Evolutionary conservation across 1,140 invertebrate genomes (phyloP).

Genomic region (Caerostris extrusa): DNA sequence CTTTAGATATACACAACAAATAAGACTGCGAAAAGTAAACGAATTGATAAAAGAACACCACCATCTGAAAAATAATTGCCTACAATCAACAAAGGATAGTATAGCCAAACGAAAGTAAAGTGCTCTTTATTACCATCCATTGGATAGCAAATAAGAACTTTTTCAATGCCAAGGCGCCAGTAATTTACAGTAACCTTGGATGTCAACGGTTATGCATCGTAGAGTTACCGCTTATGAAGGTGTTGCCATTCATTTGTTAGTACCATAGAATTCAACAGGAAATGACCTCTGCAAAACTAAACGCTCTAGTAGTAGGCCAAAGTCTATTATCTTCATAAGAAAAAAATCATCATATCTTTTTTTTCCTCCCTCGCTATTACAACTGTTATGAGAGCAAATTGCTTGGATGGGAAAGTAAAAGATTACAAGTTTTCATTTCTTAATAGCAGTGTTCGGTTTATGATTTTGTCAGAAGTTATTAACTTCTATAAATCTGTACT

Average conservation of each 20-base stretch:
- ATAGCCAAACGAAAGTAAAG: not conserved
- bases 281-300: conserved; percentile 66
- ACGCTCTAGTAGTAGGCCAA: conserved; percentile 63
- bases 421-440: not conserved
- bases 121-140: not conserved
- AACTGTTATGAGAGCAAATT: conserved; percentile 51
- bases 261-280: conserved; percentile 54
- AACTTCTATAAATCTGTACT: no score
- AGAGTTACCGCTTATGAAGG: conserved; percentile 26
- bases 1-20: not conserved
- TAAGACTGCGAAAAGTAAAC: not conserved
- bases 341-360: not conserved
- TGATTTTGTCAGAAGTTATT: no score
- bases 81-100: not conserved
- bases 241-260: conserved; percentile 52
- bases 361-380: conserved; percentile 28
- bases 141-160: not conserved
- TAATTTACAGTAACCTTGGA: conserved; percentile 24
- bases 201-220: conserved; percentile 49
- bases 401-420: conserved; percentile 37
- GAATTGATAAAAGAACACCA: not conserved
- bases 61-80: not conserved
- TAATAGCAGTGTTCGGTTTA: not conserved
- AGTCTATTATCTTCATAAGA: conserved; percentile 51
- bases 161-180: not conserved